Evolutionary conservation across 2,113 vertebrate genomes (phyloP), one percentile per base, ranked within the genome.

Genomic region (Dascyllus trimaculatus): DNA sequence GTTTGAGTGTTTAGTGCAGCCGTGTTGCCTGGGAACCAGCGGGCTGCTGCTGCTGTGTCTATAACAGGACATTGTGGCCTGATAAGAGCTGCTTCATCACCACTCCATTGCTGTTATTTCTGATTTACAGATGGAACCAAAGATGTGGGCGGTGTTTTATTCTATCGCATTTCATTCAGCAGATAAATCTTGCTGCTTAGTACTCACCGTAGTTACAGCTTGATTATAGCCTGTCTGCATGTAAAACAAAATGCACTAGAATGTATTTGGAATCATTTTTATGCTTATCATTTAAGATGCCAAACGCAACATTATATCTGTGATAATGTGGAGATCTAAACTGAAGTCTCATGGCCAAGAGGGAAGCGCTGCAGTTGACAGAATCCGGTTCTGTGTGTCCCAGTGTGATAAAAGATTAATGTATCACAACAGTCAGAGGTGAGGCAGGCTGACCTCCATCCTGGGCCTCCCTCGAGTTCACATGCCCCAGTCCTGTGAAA

Each of bases 401-500:
- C 40, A 0, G 2, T 56, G 40, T 79, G 32, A 4, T 18, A 45
- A 78, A 83, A 81, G 84, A 91, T 81, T 11, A 67, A 88, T 85
- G 78, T 35, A 32, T 72, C 17, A 54, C 45, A 40, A 43, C 46
- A 74, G 90, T 85, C 81, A 88, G 82, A 89, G 89, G 82, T 87
- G 61, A 85, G 25, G 22, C 18, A 0, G 11, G 29, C 38, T 38
- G 88, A 84, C 69, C 82, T 83, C 52, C 22, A 26, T 72, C 46
- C 24, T 60, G 58, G 75, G 69, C 79, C 77, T 84, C 53, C 67
- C 65, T 77, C 63, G 7, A 80, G 72, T 87, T 93, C 91, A 90
- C 91, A 91, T 80, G 89, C 24, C 87, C 85, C 63, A 17, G 38
- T 64, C 68, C 60, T 76, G 85, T 75, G 52, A 82, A 67, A 85